phyloP scores from a whole-genome alignment of 1,140 invertebrate genomes.

The Neuroterus valhalla region DNA sequence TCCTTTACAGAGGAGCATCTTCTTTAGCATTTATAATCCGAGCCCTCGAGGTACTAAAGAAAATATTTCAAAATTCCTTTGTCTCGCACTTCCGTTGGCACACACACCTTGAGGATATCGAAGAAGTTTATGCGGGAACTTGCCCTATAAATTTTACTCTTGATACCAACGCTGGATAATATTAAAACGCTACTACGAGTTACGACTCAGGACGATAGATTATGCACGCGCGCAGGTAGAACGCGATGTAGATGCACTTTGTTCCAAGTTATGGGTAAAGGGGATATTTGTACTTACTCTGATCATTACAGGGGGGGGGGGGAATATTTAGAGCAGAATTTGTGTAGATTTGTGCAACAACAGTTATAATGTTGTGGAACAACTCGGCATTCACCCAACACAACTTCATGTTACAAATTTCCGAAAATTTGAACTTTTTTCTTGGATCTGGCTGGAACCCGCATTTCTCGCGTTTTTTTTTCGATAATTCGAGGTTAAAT shows the following conservation, averaged over 20 bases:
- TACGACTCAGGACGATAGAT: slow-evolving; percentile 41
- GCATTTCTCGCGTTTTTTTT: too few relatives aligned
- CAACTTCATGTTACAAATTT: too few relatives aligned
- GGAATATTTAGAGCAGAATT: too few relatives aligned
- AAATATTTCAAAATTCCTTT: slow-evolving; percentile 24
- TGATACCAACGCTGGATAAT: slow-evolving; percentile 43
- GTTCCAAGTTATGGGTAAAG: slow-evolving; percentile 6
- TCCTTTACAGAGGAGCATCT: background rate
- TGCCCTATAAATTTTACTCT: slow-evolving; percentile 47
- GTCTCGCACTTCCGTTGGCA: background rate
- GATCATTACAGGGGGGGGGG: too few relatives aligned
- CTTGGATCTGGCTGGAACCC: too few relatives aligned
- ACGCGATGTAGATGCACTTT: slow-evolving; percentile 21
- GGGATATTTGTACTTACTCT: background rate
- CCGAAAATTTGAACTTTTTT: too few relatives aligned
- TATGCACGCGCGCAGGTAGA: slow-evolving; percentile 27
- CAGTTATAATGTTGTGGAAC: too few relatives aligned
- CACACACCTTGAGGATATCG: slow-evolving; percentile 4
- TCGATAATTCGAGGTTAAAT: too few relatives aligned
- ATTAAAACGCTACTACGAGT: slow-evolving; percentile 45
- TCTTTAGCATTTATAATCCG: background rate
- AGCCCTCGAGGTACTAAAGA: background rate
- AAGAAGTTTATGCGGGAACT: slow-evolving; percentile 43
- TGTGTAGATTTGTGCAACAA: too few relatives aligned
- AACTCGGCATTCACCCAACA: too few relatives aligned